Base-by-base conservation (phyloP, 2,113 vertebrate genomes). In the Galbula dea region DNA sequence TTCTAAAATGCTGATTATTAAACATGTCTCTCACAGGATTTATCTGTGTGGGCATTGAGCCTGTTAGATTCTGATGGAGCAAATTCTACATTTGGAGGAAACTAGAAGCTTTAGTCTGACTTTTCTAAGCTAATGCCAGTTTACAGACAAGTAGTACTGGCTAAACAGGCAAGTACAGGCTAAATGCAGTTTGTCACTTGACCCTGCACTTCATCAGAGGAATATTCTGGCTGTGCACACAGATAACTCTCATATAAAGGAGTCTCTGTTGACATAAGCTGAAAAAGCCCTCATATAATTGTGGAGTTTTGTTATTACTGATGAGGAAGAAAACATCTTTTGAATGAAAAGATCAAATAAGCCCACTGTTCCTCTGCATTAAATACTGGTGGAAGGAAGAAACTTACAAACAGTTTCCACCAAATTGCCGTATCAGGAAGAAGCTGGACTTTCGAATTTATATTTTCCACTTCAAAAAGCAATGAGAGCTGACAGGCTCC, bases 31-130 rank as follows among this genome's bases (percentile, higher is more conserved):
- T 86, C 43, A 19, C 10, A 21, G 29, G 52, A n/a, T 37, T 65
- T 67, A 58, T 18, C 34, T 1, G 0, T n/a, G 22, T 2, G 3
- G 27, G 9, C 19, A 13, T 19, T 2, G 2, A 29, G 23, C 3
- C 30, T 41, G 24, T 61, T 51, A 37, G 37, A 72, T 76, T 85
- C 61, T 76, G 20, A 12, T 27, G 7, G 32, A 84, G 27, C 29
- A 57, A 90, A 83, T 73, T 73, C n/a, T 82, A 6, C 14, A 0
- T 63, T 74, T 73, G 59, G 29, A 66, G 37, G 51, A 63, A 82
- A 55, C 2, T 4, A 27, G 66, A 73, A 66, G 46, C 1, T 79
- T 92, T 84, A 63, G 18, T 41, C 19, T 39, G 34, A 48, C 58
- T 90, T 82, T 78, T 73, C 57, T 55, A 86, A 86, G 34, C 14